Evolutionary conservation across 1,140 invertebrate genomes (phyloP).

Genomic region (Penaeus indicus): DNA sequence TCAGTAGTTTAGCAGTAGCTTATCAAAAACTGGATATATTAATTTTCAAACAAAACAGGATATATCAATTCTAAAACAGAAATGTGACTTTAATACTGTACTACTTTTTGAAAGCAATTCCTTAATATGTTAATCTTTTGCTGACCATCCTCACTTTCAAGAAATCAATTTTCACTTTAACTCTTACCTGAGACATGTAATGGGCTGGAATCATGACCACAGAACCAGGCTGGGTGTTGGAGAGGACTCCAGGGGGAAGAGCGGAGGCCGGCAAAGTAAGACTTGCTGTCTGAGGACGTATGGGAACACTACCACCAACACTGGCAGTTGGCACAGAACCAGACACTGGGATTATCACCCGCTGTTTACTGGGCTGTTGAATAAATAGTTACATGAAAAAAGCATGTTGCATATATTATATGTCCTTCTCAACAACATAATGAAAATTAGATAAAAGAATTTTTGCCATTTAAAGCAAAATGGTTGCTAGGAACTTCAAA

Average conservation of each 20-base stretch:
- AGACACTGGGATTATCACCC: slow-evolving; percentile 59
- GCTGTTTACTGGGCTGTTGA: slow-evolving; percentile 49
- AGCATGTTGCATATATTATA: too few relatives aligned
- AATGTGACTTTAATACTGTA: too few relatives aligned
- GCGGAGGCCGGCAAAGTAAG: slow-evolving; percentile 70
- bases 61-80: too few relatives aligned
- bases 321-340: slow-evolving; percentile 35
- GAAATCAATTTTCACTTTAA: background rate
- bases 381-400: background rate
- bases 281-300: slow-evolving; percentile 65
- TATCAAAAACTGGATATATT: background rate
- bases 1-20: background rate
- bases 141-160: too few relatives aligned
- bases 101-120: too few relatives aligned
- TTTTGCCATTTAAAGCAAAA: too few relatives aligned
- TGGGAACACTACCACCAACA: slow-evolving; percentile 37
- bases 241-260: slow-evolving; percentile 74
- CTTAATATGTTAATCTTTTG: too few relatives aligned
- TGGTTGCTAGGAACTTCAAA: too few relatives aligned
- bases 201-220: slow-evolving; percentile 77
- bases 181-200: slow-evolving; percentile 73
- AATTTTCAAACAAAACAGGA: too few relatives aligned
- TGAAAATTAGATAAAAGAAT: too few relatives aligned
- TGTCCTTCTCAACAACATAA: too few relatives aligned
- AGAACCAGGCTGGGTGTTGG: slow-evolving; percentile 71